Conservation (phyloP, 2,888 invertebrate genomes). For the Limenitis arthemis region DNA sequence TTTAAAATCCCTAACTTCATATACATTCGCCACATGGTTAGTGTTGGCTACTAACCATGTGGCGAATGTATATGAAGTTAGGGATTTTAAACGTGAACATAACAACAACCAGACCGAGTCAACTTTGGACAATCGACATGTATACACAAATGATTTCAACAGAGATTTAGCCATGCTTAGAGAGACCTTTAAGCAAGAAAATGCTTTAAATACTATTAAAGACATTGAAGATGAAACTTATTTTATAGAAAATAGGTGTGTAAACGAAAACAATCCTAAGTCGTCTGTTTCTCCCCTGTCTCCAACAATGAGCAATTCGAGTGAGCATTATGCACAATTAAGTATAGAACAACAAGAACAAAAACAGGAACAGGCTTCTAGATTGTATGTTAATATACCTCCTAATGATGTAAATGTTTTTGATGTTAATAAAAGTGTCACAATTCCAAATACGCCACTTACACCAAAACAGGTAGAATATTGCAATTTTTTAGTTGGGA, state of each 20-base stretch:
- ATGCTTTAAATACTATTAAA: constrained; percentile 48
- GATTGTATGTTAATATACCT: constrained; percentile 61
- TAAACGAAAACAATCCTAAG: constrained; percentile 35
- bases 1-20: constrained; percentile 70
- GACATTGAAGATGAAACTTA: constrained; percentile 59
- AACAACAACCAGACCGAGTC: constrained; percentile 59
- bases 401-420: constrained; percentile 39
- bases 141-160: constrained; percentile 59
- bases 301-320: constrained; percentile 58
- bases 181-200: constrained; percentile 48
- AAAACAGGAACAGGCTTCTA: constrained; percentile 27
- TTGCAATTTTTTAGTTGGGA: constrained; percentile 45
- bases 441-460: constrained; percentile 46
- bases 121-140: constrained; percentile 41
- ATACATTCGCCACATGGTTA: constrained; percentile 68
- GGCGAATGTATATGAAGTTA: constrained; percentile 70
- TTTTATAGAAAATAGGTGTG: constrained; percentile 49
- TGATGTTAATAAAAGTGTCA: constrained; percentile 41
- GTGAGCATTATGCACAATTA: constrained; percentile 64
- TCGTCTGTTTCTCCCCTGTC: constrained; percentile 38
- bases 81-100: constrained; percentile 69
- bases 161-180: constrained; percentile 59
- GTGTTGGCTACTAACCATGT: constrained; percentile 56
- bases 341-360: constrained; percentile 52
- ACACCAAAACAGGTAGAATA: constrained; percentile 58